phyloP scores from a whole-genome alignment of 2,888 invertebrate genomes.

The Chloroclysta siterata region DNA sequence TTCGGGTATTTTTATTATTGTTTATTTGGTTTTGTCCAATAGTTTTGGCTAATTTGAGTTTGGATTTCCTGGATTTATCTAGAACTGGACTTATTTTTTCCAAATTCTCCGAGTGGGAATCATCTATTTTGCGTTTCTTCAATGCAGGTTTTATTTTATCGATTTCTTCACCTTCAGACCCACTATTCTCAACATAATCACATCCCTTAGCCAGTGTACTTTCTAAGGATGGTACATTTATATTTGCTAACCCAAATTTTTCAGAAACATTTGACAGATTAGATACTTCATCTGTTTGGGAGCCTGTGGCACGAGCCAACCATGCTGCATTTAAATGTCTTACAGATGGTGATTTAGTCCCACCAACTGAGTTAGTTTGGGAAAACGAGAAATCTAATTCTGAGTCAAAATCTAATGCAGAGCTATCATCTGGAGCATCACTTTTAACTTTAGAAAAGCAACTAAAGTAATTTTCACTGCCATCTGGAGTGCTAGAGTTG shows the following conservation, averaged over 20 bases:
- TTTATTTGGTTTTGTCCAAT: constrained; percentile 27
- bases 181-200: constrained; percentile 91
- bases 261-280: constrained; percentile 30
- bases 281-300: constrained; percentile 51
- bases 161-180: constrained; percentile 85
- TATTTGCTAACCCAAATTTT: constrained; percentile 73
- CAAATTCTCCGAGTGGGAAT: not conserved
- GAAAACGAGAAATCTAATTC: constrained; percentile 27
- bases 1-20: constrained; percentile 30
- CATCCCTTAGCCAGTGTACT: constrained; percentile 56
- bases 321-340: constrained; percentile 73
- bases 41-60: constrained; percentile 30
- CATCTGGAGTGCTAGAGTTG: constrained; percentile 36
- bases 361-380: constrained; percentile 29
- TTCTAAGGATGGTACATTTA: constrained; percentile 40
- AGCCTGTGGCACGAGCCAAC: constrained; percentile 77
- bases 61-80: constrained; percentile 16
- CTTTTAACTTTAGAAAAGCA: constrained; percentile 31
- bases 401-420: constrained; percentile 26
- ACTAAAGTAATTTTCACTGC: constrained; percentile 30
- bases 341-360: constrained; percentile 43
- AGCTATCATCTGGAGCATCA: constrained; percentile 19
- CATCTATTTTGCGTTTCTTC: constrained; percentile 80
- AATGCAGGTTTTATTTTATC: constrained; percentile 83
- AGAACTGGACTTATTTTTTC: constrained; percentile 15